Percentiles rank a stretch among this genome's conserved stretches.
These are phyloP conservation scores for Pterostichus niger DNA, from an alignment of 2,888 invertebrate genomes.

Conservation along the genomic window DNA sequence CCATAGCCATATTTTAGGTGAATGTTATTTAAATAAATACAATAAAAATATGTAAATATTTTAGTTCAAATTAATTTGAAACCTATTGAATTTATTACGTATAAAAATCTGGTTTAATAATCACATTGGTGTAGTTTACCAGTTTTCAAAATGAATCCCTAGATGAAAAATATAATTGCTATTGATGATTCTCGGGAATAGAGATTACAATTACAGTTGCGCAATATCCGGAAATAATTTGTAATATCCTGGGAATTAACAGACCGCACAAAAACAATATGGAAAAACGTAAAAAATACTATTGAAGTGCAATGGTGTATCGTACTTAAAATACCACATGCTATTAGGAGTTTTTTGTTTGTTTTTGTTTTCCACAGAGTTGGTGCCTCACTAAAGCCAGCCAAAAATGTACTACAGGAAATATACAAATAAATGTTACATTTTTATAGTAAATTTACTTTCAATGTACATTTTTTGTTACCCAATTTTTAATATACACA, in stretches of 20 bases:
- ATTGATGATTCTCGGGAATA: constrained; percentile 38
- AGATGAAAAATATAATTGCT: constrained; percentile 46
- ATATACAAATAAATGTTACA: too few relatives aligned
- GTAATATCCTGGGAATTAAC: constrained; percentile 56
- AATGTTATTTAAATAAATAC: too few relatives aligned
- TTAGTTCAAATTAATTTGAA: not conserved
- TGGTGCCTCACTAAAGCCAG: too few relatives aligned
- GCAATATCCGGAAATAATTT: constrained; percentile 52
- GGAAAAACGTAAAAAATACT: constrained; percentile 10
- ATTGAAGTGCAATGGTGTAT: constrained; percentile 18
- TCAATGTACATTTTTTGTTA: too few relatives aligned
- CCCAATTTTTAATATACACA: too few relatives aligned
- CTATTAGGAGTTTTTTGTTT: constrained; percentile 13
- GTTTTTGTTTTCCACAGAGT: constrained; percentile 9
- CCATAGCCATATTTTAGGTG: too few relatives aligned
- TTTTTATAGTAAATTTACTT: too few relatives aligned
- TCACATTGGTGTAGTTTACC: not conserved
- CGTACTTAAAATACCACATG: constrained; percentile 15
- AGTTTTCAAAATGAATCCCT: constrained; percentile 18
- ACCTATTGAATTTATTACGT: constrained; percentile 1
- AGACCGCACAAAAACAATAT: constrained; percentile 21
- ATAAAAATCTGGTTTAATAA: constrained; percentile 13
- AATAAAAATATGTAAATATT: too few relatives aligned
- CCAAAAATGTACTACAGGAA: too few relatives aligned
- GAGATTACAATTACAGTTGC: constrained; percentile 7